These are phyloP conservation scores for Uropsilus gracilis DNA, from an alignment of 2,113 vertebrate genomes.

Conservation along the genomic window DNA sequence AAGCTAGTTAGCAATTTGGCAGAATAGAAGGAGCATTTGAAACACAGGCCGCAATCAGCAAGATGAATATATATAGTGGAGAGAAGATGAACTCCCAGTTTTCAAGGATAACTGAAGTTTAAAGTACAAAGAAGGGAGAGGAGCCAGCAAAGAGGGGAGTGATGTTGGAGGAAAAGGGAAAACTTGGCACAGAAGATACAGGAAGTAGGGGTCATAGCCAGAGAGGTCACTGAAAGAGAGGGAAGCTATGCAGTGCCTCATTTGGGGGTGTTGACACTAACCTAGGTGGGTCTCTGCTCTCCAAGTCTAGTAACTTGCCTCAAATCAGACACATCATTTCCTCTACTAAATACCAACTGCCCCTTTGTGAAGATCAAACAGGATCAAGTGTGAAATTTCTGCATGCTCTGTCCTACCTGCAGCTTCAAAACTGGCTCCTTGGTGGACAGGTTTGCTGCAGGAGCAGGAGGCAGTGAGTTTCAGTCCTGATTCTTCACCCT, in stretches of 20 bases:
- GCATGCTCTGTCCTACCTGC: accelerated
- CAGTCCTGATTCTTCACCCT: background rate
- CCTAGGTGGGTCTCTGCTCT: too few species aligned
- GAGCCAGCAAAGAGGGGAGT: background rate
- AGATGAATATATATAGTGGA: background rate
- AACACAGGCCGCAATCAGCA: background rate
- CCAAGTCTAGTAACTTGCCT: background rate
- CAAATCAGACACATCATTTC: background rate
- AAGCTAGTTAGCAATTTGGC: too few species aligned
- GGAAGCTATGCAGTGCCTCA: background rate
- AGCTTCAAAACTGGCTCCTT: background rate
- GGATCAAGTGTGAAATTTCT: background rate
- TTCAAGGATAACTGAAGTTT: background rate
- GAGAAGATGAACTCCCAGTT: background rate
- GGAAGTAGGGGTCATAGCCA: too few species aligned
- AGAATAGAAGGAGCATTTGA: background rate
- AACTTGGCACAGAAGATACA: background rate
- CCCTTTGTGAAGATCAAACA: background rate
- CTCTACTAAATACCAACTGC: background rate
- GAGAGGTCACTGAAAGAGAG: background rate
- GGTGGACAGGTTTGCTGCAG: background rate
- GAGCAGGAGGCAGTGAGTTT: background rate
- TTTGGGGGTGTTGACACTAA: accelerated
- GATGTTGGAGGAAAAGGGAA: background rate
- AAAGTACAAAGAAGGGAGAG: background rate